Evolutionary conservation across 2,888 invertebrate species (phyloP).

Genomic region (Deilephila porcellus): DNA sequence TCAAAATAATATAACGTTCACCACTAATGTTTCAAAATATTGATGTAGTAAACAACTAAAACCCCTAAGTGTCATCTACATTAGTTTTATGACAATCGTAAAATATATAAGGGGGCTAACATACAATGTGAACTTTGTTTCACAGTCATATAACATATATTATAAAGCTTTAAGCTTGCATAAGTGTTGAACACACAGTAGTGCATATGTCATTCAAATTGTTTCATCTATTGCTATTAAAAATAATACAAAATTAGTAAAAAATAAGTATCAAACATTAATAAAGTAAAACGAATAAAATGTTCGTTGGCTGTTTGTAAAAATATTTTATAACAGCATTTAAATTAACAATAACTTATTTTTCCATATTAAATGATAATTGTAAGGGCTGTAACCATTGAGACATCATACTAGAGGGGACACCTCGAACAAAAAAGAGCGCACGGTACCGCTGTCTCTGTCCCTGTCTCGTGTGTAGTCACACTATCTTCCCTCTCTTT

Average conservation of each 20-base stretch:
- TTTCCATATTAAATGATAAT: too few species aligned
- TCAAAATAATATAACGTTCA: background rate
- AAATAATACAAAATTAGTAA: conserved; percentile 1
- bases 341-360: too few species aligned
- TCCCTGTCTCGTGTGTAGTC: too few species aligned
- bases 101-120: conserved; percentile 3
- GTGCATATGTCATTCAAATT: background rate
- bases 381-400: too few species aligned
- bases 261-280: background rate
- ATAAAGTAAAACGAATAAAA: background rate
- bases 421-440: too few species aligned
- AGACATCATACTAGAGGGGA: too few species aligned
- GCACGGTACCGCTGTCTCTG: too few species aligned
- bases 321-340: background rate
- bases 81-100: background rate
- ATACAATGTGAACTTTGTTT: background rate
- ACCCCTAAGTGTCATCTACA: background rate
- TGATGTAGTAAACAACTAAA: background rate
- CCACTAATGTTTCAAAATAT: background rate
- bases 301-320: background rate
- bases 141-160: conserved; percentile 1
- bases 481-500: too few species aligned
- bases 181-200: background rate
- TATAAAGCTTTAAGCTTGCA: conserved; percentile 22
- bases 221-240: background rate